These are phyloP conservation scores for Pecten maximus DNA, from an alignment of 2,888 invertebrate species.

Conservation along the genomic window DNA sequence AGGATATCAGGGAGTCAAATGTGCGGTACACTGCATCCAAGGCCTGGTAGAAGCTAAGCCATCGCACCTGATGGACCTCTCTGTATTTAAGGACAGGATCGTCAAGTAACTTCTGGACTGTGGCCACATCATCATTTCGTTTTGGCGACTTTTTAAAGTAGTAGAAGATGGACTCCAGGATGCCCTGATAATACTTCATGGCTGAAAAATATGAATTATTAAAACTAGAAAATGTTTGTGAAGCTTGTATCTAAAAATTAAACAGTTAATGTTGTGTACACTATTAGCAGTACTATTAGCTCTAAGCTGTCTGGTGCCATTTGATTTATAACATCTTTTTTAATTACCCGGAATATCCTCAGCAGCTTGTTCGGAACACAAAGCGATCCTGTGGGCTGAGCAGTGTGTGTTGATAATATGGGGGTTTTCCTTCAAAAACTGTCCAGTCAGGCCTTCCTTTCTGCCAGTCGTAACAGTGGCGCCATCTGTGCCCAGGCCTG, in stretches of 20 bases:
- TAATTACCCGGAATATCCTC: background rate
- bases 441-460: constrained; percentile 55
- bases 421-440: constrained; percentile 51
- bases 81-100: constrained; percentile 52
- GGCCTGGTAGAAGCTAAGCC: constrained; percentile 56
- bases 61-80: constrained; percentile 54
- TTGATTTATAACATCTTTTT: background rate
- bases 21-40: constrained; percentile 53
- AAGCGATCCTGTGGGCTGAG: constrained; percentile 54
- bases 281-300: too few relatives aligned
- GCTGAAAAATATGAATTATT: constrained; percentile 39
- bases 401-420: constrained; percentile 59
- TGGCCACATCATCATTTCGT: constrained; percentile 40
- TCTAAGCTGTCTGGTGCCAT: too few relatives aligned
- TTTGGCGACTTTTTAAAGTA: constrained; percentile 56
- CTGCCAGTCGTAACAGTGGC: constrained; percentile 57
- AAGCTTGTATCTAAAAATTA: too few relatives aligned
- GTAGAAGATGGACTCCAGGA: constrained; percentile 50
- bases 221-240: background rate
- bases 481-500: constrained; percentile 59
- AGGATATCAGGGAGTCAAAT: constrained; percentile 52
- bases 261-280: too few relatives aligned
- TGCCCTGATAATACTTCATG: constrained; percentile 50
- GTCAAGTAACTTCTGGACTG: constrained; percentile 53
- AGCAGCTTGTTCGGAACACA: constrained; percentile 57